These are phyloP conservation scores for Proterorhinus semilunaris DNA, from an alignment of 2,113 vertebrate species.

Conservation along the genomic window DNA sequence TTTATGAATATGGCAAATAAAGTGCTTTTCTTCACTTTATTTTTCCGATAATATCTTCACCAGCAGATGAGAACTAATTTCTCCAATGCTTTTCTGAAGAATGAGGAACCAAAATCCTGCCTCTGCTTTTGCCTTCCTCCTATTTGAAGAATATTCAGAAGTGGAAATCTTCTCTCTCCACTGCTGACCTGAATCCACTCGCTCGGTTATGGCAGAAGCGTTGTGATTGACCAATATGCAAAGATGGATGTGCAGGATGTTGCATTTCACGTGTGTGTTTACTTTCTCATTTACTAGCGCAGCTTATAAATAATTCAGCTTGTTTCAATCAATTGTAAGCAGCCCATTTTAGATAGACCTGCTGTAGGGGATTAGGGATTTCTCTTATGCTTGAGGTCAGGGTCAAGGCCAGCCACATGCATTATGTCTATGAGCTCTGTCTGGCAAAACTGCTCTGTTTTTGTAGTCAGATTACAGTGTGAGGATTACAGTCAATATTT, in stretches of 20 bases:
- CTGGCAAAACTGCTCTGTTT: neutral
- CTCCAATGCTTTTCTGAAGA: constrained; percentile 8
- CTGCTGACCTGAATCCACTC: constrained; percentile 36
- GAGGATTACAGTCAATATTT: neutral
- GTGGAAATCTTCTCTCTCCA: constrained; percentile 40
- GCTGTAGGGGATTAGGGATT: constrained; percentile 7
- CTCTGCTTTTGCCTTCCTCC: constrained; percentile 12
- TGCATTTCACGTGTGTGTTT: too few species aligned
- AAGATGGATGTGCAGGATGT: neutral
- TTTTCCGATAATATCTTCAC: neutral
- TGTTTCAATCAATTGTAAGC: neutral
- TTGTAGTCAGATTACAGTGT: neutral
- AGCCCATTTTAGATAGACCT: constrained; percentile 1
- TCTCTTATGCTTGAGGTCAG: neutral
- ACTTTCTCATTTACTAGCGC: neutral
- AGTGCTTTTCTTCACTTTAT: neutral
- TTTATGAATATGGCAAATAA: too few species aligned
- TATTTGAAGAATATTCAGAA: constrained; percentile 35
- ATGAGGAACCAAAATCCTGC: constrained; percentile 48
- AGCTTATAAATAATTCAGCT: neutral
- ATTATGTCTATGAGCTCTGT: constrained; percentile 1
- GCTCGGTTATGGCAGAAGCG: constrained; percentile 23
- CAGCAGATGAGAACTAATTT: constrained; percentile 13
- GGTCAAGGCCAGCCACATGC: constrained; percentile 5
- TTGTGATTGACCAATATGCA: constrained; percentile 21